Base-by-base conservation (phyloP, 2,797 vertebrate genomes). In the Enteromius argenteus region DNA sequence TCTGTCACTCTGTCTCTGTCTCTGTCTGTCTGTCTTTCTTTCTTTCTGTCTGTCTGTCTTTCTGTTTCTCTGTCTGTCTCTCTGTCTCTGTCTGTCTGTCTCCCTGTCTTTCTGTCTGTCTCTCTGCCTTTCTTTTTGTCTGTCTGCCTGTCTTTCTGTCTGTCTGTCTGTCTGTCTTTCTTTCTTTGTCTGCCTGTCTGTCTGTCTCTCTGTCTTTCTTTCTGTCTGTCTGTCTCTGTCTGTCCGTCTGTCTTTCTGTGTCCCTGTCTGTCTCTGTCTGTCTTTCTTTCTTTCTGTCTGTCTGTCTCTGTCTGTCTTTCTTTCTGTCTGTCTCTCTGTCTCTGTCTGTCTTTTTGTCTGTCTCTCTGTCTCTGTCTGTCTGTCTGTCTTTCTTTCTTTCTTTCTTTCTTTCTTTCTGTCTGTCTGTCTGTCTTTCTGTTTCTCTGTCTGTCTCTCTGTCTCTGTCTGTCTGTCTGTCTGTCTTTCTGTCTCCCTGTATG, bases 41-140 rank as follows among this genome's bases (percentile, higher is more conserved):
- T 17, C 46, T 5, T 1, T 19, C 60, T 60, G 0, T 5, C 49
- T 53, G 6, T 53, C 51, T 21, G 51, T 53, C 5, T 53, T 0
- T 21, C 1, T 1, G 5, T 51, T 5, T 3, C 0, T 15, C 58
- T 30, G 2, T 30, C 14, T 7, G 0, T 62, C 3, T 13, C 0
- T 17, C 11, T 5, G 2, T 62, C 0, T 8, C 60, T 64, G 1
- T 32, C 7, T 9, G 0, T 32, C 5, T 11, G 0, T 21, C 32
- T 37, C 0, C 4, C 13, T 10, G 2, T 67, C 32, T 37, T 0
- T 37, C 3, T 35, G 3, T 35, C 30, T 4, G 1, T 35, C 30
- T 30, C 2, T 30, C 23, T 14, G 4, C 30, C 2, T 30, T 0
- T 62, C 60, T 62, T 2, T 15, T 27, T 62, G 9, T 30, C 13